phyloP scores from a whole-genome alignment of 2,113 vertebrate genomes.

The Seriola dumerili region DNA sequence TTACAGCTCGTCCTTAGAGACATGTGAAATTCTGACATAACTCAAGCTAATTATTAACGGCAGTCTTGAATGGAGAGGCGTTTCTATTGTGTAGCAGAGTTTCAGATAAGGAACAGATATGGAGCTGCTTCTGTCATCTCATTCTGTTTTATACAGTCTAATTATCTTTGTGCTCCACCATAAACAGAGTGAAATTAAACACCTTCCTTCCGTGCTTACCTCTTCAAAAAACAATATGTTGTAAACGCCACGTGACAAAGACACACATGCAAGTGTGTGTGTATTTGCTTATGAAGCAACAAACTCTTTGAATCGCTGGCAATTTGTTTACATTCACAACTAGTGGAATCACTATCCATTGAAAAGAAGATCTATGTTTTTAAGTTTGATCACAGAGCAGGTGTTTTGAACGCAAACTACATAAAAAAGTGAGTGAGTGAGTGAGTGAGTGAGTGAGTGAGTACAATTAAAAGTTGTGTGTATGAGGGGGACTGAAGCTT shows the following conservation, averaged over 20 bases:
- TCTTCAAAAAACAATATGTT: slow-evolving; percentile 7
- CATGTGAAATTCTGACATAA: slow-evolving; percentile 46
- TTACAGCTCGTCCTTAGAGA: slow-evolving; percentile 14
- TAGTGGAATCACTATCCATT: neutral
- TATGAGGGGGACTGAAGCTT: neutral
- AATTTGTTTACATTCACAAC: neutral
- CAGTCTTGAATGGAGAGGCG: slow-evolving; percentile 21
- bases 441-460: no score
- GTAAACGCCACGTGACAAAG: slow-evolving; percentile 9
- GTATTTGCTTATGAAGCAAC: neutral
- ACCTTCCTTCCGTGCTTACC: slow-evolving; percentile 17
- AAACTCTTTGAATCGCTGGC: neutral
- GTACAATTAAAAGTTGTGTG: no score
- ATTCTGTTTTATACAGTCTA: slow-evolving; percentile 16
- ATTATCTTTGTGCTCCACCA: slow-evolving; percentile 37
- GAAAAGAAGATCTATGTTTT: neutral
- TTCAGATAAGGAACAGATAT: slow-evolving; percentile 57
- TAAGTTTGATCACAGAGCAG: neutral
- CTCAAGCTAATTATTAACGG: slow-evolving; percentile 68
- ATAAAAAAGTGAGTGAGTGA: no score
- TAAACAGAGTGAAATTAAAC: slow-evolving; percentile 35
- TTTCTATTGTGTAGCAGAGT: slow-evolving; percentile 39
- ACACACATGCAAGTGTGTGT: neutral
- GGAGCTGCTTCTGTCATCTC: slow-evolving; percentile 34
- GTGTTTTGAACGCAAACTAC: no score